phyloP scores from a whole-genome alignment of 2,113 vertebrate species.

The Capreolus pygargus region DNA sequence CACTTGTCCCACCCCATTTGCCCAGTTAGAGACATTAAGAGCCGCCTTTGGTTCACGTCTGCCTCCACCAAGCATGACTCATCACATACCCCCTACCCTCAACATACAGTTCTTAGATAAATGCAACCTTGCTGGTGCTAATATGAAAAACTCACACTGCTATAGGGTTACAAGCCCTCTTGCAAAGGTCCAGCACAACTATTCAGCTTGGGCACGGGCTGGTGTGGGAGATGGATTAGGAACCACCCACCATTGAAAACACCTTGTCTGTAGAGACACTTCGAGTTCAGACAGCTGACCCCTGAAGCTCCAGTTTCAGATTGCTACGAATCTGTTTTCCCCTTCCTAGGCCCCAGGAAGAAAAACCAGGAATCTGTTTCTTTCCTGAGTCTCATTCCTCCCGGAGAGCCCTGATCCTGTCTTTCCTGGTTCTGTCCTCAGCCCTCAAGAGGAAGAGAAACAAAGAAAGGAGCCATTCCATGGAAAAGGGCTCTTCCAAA shows the following conservation, averaged over 20 bases:
- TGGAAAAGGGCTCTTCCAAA: neutral
- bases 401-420: neutral
- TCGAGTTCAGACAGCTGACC: neutral
- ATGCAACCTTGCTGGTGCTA: neutral
- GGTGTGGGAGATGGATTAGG: neutral
- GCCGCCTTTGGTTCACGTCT: neutral
- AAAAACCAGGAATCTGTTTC: neutral
- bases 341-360: neutral
- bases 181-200: neutral
- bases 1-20: neutral
- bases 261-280: neutral
- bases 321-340: neutral
- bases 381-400: neutral
- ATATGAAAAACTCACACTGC: neutral
- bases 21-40: neutral
- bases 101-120: neutral
- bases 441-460: neutral
- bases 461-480: neutral
- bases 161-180: neutral
- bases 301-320: neutral
- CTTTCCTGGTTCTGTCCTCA: neutral
- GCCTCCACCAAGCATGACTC: neutral
- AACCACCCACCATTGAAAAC: neutral
- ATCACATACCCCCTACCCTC: no score
- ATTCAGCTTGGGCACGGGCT: neutral